These are phyloP conservation scores for Cephalopachus bancanus DNA, from an alignment of 2,797 vertebrate genomes.

Conservation along the genomic window DNA sequence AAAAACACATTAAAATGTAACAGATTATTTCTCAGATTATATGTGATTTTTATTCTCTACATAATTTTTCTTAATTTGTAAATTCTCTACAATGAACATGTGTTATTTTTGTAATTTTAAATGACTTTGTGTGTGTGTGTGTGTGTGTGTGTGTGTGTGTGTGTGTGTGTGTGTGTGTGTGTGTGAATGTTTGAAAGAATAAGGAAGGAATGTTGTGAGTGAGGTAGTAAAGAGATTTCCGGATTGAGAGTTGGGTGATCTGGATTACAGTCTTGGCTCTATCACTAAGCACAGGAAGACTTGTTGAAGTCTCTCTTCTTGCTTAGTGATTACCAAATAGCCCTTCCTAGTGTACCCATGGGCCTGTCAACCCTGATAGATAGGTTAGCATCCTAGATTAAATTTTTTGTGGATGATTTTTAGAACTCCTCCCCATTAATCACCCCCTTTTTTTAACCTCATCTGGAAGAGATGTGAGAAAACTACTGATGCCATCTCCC, in stretches of 20 bases:
- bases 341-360: neutral
- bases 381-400: constrained; percentile 58
- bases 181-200: neutral
- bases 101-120: constrained; percentile 26
- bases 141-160: too few relatives aligned
- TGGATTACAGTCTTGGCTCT: neutral
- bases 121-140: neutral
- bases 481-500: neutral
- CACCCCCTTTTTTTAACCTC: constrained; percentile 48
- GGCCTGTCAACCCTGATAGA: neutral
- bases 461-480: constrained; percentile 64
- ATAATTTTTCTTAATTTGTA: constrained; percentile 37
- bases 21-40: neutral
- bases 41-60: neutral
- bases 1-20: neutral
- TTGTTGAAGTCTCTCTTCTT: neutral
- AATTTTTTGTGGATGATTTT: constrained; percentile 63
- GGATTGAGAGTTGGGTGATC: neutral
- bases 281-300: neutral
- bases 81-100: neutral
- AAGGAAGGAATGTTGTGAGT: neutral
- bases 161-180: too few relatives aligned
- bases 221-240: neutral
- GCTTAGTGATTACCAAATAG: neutral
- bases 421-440: neutral